These are phyloP conservation scores for Thera britannica DNA, from an alignment of 2,888 invertebrate species.

Conservation along the genomic window DNA sequence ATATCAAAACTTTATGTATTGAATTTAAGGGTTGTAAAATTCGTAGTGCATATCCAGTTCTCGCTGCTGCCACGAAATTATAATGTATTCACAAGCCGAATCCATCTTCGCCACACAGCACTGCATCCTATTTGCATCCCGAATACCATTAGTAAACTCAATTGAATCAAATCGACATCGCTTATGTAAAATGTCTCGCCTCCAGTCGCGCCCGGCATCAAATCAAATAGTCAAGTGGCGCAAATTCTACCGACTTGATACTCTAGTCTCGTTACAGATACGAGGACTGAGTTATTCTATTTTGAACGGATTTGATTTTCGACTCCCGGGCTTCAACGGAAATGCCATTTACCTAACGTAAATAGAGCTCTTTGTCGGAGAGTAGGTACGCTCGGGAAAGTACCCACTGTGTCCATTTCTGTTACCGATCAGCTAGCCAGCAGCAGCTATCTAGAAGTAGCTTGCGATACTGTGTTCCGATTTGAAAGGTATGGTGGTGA, in stretches of 20 bases:
- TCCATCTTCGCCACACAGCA: not conserved
- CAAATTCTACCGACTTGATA: not conserved
- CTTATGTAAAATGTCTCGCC: constrained; percentile 3
- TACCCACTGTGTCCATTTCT: too few species aligned
- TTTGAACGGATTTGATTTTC: too few species aligned
- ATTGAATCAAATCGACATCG: constrained; percentile 2
- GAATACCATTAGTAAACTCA: not conserved
- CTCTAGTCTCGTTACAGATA: not conserved
- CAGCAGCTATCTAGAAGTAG: too few species aligned
- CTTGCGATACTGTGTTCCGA: too few species aligned
- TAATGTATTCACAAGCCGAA: not conserved
- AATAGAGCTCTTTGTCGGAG: too few species aligned
- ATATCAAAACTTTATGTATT: too few species aligned
- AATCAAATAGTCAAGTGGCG: constrained; percentile 5
- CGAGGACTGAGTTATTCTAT: not conserved
- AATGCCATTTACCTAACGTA: too few species aligned
- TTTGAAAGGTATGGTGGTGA: too few species aligned
- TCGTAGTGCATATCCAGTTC: not conserved
- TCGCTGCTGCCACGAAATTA: not conserved
- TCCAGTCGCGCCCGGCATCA: not conserved
- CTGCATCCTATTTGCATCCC: not conserved
- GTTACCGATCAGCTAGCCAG: too few species aligned
- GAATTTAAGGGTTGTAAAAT: too few species aligned
- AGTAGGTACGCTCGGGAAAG: too few species aligned
- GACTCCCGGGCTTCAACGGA: too few species aligned